phyloP scores from a whole-genome alignment of 92 coral and sea anemone species.

The Desmophyllum pertusum region DNA sequence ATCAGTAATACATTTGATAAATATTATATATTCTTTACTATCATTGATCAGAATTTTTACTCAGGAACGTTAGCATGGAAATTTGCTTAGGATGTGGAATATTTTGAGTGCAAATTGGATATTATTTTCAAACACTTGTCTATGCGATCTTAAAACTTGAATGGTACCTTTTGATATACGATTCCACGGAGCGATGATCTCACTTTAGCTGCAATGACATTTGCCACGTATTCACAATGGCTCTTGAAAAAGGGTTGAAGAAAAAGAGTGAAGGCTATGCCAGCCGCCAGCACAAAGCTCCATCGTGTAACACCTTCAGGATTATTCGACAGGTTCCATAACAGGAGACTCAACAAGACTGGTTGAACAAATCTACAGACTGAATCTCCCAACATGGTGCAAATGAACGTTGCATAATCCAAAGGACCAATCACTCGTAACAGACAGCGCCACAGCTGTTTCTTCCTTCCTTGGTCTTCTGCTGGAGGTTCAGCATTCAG shows the following conservation, averaged over 20 bases:
- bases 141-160: background rate
- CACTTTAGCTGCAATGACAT: slow-evolving; percentile 42
- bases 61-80: too few species aligned
- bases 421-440: slow-evolving; percentile 6
- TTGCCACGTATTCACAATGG: slow-evolving; percentile 36
- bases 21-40: too few species aligned
- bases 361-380: slow-evolving; percentile 46
- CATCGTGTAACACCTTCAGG: slow-evolving; percentile 12
- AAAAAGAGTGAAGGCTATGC: slow-evolving; percentile 30
- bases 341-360: slow-evolving; percentile 30
- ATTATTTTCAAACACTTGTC: too few species aligned
- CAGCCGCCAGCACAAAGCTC: slow-evolving; percentile 45
- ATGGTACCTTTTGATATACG: slow-evolving; percentile 39
- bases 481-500: background rate
- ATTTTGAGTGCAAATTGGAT: too few species aligned
- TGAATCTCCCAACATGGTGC: slow-evolving; percentile 34
- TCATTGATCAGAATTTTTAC: too few species aligned
- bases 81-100: too few species aligned
- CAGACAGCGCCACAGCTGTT: slow-evolving; percentile 31
- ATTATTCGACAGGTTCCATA: slow-evolving; percentile 20
- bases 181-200: slow-evolving; percentile 41
- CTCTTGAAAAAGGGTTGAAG: slow-evolving; percentile 46
- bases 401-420: slow-evolving; percentile 16
- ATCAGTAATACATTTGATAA: too few species aligned
- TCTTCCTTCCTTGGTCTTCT: background rate